Percentiles rank a stretch among this genome's conserved stretches.
These are phyloP conservation scores for Hydrolagus affinis DNA, from an alignment of 2,113 vertebrate species.

Conservation along the genomic window DNA sequence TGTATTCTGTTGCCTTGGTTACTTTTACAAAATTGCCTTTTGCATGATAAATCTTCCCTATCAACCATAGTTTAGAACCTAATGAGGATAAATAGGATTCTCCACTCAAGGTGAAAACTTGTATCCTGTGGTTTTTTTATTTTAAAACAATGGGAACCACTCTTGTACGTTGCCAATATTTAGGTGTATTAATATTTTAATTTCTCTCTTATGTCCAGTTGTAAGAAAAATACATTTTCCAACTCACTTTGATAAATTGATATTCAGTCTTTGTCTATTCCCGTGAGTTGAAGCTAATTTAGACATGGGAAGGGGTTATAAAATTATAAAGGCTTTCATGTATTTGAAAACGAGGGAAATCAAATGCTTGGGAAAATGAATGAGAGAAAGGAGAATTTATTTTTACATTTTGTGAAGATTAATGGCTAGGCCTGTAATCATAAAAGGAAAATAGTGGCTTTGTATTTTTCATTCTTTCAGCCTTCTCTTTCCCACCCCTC, in stretches of 20 bases:
- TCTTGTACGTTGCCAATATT: neutral
- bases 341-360: neutral
- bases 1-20: constrained; percentile 10
- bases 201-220: neutral
- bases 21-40: constrained; percentile 9
- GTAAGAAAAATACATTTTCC: neutral
- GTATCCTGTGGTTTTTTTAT: neutral
- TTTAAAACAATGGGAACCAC: neutral
- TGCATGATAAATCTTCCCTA: neutral
- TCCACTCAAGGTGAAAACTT: constrained; percentile 20
- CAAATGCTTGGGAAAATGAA: neutral
- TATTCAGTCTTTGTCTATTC: neutral
- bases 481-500: no score
- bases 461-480: no score
- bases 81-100: constrained; percentile 14
- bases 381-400: neutral
- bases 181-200: neutral
- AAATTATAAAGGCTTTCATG: neutral
- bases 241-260: neutral
- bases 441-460: no score
- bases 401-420: neutral
- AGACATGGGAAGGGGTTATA: neutral
- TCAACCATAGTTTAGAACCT: neutral
- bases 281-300: neutral
- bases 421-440: no score